These are phyloP conservation scores for Drosophila borealis DNA, from an alignment of 2,888 invertebrate species.

Conservation along the genomic window DNA sequence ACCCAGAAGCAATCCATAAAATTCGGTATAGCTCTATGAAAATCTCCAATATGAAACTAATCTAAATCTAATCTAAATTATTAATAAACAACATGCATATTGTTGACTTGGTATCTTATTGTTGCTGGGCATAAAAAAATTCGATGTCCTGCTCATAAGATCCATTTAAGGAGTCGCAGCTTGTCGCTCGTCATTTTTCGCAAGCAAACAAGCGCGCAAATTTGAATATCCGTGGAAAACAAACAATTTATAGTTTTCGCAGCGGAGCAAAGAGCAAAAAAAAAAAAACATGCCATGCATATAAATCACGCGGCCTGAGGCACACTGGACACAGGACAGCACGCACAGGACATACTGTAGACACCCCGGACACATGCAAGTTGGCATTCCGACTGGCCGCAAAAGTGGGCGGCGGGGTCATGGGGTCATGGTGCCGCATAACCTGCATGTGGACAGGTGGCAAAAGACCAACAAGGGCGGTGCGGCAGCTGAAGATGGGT, in stretches of 20 bases:
- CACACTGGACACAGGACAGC: constrained; percentile 32
- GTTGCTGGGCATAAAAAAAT: neutral
- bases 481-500: neutral
- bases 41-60: neutral
- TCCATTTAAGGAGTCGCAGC: constrained; percentile 16
- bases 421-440: constrained; percentile 29
- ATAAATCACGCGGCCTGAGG: constrained; percentile 42
- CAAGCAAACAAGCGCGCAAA: constrained; percentile 42
- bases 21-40: too few species aligned
- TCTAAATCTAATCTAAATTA: neutral
- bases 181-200: constrained; percentile 40
- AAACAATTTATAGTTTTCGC: constrained; percentile 37
- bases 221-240: constrained; percentile 24
- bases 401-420: constrained; percentile 10
- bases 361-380: constrained; percentile 39
- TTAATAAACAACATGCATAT: constrained; percentile 5
- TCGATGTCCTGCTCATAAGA: constrained; percentile 11
- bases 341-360: constrained; percentile 8
- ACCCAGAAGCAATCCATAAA: too few species aligned
- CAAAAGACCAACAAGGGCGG: constrained; percentile 11
- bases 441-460: constrained; percentile 39
- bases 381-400: constrained; percentile 39
- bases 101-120: neutral
- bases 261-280: neutral
- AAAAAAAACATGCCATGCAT: constrained; percentile 44